Conservation (phyloP, 2,888 invertebrate species). For the Siphlonurus alternatus region DNA sequence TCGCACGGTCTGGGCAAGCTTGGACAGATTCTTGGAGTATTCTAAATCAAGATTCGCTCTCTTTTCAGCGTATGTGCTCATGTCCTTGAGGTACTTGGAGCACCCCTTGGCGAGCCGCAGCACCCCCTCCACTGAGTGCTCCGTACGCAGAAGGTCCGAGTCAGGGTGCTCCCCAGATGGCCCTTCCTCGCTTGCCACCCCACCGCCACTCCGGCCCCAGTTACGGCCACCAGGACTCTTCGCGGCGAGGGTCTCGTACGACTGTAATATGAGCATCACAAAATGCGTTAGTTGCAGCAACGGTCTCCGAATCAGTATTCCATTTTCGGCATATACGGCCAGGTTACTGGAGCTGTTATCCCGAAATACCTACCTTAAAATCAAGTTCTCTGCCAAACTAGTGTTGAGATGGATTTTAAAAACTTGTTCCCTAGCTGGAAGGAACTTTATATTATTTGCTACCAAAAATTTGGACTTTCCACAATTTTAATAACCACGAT, state of each 20-base stretch:
- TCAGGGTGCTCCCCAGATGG: conserved; percentile 25
- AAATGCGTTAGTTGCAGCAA: too few species aligned
- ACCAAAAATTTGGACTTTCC: too few species aligned
- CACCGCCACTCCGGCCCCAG: conserved; percentile 8
- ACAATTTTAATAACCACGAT: too few species aligned
- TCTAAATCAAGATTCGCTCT: conserved; percentile 32
- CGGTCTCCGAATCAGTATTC: too few species aligned
- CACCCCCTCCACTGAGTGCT: conserved; percentile 29
- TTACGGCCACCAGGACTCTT: conserved; percentile 9
- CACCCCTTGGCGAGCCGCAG: conserved; percentile 31
- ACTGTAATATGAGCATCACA: too few species aligned
- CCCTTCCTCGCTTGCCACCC: conserved; percentile 6
- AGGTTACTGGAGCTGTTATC: too few species aligned
- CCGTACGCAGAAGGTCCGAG: conserved; percentile 22
- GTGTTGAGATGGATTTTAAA: too few species aligned
- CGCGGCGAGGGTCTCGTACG: conserved; percentile 23
- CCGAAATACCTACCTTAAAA: too few species aligned
- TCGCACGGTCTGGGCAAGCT: conserved; percentile 29
- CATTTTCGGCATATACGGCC: too few species aligned
- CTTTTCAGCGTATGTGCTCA: conserved; percentile 33
- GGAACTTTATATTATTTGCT: too few species aligned
- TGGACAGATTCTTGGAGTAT: conserved; percentile 30
- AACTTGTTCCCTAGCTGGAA: too few species aligned
- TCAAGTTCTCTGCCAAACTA: too few species aligned
- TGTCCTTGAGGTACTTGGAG: conserved; percentile 35